Percentiles rank a stretch among this genome's conserved stretches.
These are phyloP conservation scores for Cyrtonyx montezumae DNA, from an alignment of 2,113 vertebrate species.

Conservation along the genomic window DNA sequence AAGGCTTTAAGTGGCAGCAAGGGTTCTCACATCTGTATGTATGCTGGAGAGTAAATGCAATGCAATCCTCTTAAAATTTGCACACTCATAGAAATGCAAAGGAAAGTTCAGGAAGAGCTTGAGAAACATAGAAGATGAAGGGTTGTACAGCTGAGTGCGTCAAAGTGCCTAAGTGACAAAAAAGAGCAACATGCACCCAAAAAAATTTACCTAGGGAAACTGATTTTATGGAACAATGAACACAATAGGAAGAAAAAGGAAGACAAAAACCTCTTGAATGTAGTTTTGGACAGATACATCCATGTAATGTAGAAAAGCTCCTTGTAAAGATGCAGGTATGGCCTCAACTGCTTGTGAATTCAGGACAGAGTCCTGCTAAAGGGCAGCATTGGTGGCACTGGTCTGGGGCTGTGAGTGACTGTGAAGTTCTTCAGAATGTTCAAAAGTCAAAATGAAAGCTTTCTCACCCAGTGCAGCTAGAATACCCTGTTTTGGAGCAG, in stretches of 20 bases:
- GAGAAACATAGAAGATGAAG: background rate
- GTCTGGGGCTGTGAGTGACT: accelerated
- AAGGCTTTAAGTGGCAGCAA: background rate
- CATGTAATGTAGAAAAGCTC: background rate
- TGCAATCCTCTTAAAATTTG: background rate
- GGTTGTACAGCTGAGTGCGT: accelerated
- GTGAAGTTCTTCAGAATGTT: background rate
- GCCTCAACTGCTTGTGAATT: background rate
- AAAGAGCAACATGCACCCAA: background rate
- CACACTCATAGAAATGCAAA: background rate
- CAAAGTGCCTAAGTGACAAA: background rate
- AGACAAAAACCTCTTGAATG: background rate
- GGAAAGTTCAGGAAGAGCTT: background rate
- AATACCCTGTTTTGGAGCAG: background rate
- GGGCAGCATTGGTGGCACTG: background rate
- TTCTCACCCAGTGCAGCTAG: accelerated
- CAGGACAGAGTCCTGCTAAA: background rate
- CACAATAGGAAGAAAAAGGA: background rate
- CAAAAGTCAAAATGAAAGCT: background rate
- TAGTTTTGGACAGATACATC: background rate
- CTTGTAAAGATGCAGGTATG: background rate
- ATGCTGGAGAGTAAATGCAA: background rate
- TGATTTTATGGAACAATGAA: background rate
- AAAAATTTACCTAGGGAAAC: background rate
- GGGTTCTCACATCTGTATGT: accelerated